Conservation (phyloP, 1,140 invertebrate genomes). For the Hormaphis cornu region DNA sequence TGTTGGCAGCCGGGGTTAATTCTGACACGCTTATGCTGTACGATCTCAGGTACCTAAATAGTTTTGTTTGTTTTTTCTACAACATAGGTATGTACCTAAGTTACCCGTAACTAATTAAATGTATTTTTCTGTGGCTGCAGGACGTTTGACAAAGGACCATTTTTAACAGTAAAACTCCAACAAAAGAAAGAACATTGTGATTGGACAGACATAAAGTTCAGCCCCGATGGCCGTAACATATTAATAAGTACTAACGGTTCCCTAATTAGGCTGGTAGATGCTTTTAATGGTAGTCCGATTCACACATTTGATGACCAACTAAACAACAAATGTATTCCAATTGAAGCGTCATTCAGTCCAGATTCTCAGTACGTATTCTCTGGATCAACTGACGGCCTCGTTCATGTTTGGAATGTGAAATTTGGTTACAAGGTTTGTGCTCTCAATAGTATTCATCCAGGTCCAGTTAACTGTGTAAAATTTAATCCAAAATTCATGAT, state of each 20-base stretch:
- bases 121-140: conserved; percentile 41
- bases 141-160: conserved; percentile 96
- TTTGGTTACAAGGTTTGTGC: conserved; percentile 87
- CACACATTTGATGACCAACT: conserved; percentile 89
- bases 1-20: conserved; percentile 97
- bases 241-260: conserved; percentile 94
- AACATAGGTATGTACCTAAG: not conserved
- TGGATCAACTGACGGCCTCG: conserved; percentile 84
- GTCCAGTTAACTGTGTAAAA: conserved; percentile 94
- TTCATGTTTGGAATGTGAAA: conserved; percentile 92
- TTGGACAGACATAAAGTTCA: conserved; percentile 96
- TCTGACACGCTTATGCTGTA: conserved; percentile 95
- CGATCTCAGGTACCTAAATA: conserved; percentile 53
- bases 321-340: conserved; percentile 85
- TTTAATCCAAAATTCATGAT: conserved; percentile 99
- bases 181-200: conserved; percentile 95
- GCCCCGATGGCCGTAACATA: conserved; percentile 93
- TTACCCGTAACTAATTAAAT: not conserved
- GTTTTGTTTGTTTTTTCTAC: not conserved
- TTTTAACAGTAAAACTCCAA: conserved; percentile 89
- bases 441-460: conserved; percentile 87
- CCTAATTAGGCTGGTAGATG: conserved; percentile 89
- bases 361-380: conserved; percentile 84
- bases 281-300: conserved; percentile 88
- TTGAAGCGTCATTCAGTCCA: conserved; percentile 90